Base-by-base conservation (phyloP, 2,113 vertebrate species). In the Galeopterus variegatus region DNA sequence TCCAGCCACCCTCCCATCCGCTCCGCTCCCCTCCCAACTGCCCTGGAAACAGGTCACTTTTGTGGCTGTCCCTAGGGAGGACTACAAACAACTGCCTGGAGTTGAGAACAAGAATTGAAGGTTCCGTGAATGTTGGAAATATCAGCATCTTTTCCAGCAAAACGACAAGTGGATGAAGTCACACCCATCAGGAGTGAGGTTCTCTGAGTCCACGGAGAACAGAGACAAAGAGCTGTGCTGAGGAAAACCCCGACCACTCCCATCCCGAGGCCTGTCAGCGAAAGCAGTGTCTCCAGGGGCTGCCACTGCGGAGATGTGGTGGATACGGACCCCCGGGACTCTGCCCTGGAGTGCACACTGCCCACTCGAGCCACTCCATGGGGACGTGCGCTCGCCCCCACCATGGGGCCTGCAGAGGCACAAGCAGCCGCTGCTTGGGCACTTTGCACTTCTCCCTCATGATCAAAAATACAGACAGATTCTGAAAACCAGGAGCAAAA, bases 321-420 rank as follows among this genome's bases (percentile, higher is more conserved):
- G 41, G 41, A 41, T 41, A 41, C 41, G 41, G 41, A 41, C 41
- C 41, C 41, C 41, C 41, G 41, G 41, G 41, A 41, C 7, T 75
- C 73, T 75, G 12, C n/a, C 73, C 14, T 75, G 24, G 45, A 50
- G 45, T 28, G 76, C 36, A 8, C 10, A 3, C 36, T 23, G 33
- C n/a, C 69, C 4, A 36, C 76, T 31, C 1, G 9, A 19, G 17
- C 31, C 31, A 12, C 48, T 54, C 76, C 54, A 56, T 0, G 0
- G 33, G 4, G 0, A 1, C 0, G 26, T 2, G 24, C 12, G 50
- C 26, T 15, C 17, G 8, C n/a, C 23, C 56, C 50, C 1, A 1
- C 76, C 5, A 9, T 8, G 6, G 28, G 9, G 23, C 48, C 41
- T 41, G 41, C 41, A 41, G 41, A 41, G 41, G 41, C 41, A 41